A percentile compares a stretch with the other conserved stretches of the same genome.
Evolutionary conservation across 2,888 invertebrate species (phyloP).

Genomic region (Cerastis rubricosa): DNA sequence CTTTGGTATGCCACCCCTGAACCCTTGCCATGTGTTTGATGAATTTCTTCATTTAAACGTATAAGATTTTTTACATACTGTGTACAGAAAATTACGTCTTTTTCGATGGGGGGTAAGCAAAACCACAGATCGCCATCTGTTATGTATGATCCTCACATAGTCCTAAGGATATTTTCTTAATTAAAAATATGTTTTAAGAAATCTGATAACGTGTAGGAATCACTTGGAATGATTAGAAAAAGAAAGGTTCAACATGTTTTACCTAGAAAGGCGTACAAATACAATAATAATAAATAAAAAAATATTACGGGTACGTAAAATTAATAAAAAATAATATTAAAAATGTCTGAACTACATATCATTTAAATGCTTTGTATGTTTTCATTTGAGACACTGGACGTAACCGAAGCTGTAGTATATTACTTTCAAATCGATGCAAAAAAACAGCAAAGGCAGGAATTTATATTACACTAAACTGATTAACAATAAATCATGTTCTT

Average conservation of each 20-base stretch:
- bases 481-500: conserved; percentile 1
- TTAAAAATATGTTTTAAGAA: too few species aligned
- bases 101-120: neutral
- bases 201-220: too few species aligned
- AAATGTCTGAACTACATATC: too few species aligned
- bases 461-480: neutral
- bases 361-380: too few species aligned
- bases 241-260: too few species aligned
- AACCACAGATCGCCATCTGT: neutral
- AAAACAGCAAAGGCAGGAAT: neutral
- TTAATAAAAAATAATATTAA: too few species aligned
- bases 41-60: neutral
- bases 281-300: too few species aligned
- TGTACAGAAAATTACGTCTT: neutral
- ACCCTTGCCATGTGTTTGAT: conserved; percentile 34
- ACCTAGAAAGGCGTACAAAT: too few species aligned
- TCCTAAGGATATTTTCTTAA: too few species aligned
- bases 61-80: neutral
- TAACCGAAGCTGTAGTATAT: neutral
- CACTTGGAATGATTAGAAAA: too few species aligned
- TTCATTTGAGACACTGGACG: neutral
- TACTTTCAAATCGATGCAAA: neutral
- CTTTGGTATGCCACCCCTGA: conserved; percentile 57
- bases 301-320: too few species aligned
- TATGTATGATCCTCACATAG: too few species aligned